phyloP scores from a whole-genome alignment of 2,888 invertebrate genomes.

The Steromphala cineraria region DNA sequence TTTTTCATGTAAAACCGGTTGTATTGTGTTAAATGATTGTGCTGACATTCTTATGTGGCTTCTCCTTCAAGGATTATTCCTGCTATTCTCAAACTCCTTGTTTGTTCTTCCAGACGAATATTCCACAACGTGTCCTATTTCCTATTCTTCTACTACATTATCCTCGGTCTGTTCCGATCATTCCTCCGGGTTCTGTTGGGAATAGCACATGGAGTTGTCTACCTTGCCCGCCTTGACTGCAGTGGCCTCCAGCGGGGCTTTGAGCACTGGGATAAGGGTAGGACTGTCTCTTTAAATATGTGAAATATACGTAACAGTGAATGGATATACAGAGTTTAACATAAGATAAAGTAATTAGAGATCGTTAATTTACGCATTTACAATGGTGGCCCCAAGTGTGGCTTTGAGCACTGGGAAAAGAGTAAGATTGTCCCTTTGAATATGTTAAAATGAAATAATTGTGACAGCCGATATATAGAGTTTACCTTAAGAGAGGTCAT shows the following conservation, averaged over 20 bases:
- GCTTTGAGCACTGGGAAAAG: constrained; percentile 52
- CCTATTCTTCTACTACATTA: constrained; percentile 58
- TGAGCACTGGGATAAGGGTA: constrained; percentile 55
- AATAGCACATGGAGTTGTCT: constrained; percentile 40
- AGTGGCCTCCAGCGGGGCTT: constrained; percentile 50
- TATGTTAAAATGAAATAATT: no score
- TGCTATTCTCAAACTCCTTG: background rate
- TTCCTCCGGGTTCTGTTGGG: constrained; percentile 45
- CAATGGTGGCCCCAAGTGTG: constrained; percentile 45
- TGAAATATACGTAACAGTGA: no score
- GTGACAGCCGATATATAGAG: no score
- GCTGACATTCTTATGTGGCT: no score
- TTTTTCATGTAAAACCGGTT: no score
- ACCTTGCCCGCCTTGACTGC: constrained; percentile 50
- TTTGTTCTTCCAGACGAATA: constrained; percentile 36
- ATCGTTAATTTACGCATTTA: no score
- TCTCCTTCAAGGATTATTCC: no score
- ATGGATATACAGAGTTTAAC: no score
- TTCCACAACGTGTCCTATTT: constrained; percentile 54
- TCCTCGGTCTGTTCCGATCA: constrained; percentile 51
- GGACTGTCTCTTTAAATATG: no score
- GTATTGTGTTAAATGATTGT: no score
- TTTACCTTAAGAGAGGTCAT: no score
- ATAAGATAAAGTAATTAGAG: no score
- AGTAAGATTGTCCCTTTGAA: constrained; percentile 23